Evolutionary conservation across 2,113 vertebrate species (phyloP), one percentile per base, ranked within the genome.

Genomic region (Scolopax mira): DNA sequence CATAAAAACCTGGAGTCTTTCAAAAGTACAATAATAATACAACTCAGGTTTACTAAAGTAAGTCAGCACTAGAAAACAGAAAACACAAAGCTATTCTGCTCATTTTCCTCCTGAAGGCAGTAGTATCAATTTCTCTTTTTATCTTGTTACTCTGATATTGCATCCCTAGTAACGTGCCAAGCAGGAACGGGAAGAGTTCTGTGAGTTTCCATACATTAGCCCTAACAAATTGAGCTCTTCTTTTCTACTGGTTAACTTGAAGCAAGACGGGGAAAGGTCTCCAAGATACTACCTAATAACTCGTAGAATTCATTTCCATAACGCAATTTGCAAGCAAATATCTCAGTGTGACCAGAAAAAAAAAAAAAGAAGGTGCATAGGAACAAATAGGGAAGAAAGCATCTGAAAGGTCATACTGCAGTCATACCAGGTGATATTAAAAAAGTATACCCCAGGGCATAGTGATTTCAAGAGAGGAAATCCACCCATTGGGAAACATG

Each of bases 381-480:
- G 61, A 94, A 73, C 46, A 73, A 57, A 33, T 10, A 85, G 10
- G 10, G 42, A 94, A 70, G 64, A 88, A 90, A 80, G 2, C 10
- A 80, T 49, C 22, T 30, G 61, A 58, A n/a, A n/a, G 73, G 31
- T 46, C 41, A 72, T 18, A 61, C 25, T 39, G 33, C 58, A 80
- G n/a, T 48, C 41, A 72, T 22, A 58, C 25, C 35, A 30, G 58
- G 23, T 1, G 0, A 79, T 62, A 79, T 48, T 58, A 52, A 90
- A 94, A 73, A 74, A 25, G 11, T 6, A 46, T 48, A 49, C 81
- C 81, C 3, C 0, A 82, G 71, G 89, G 87, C 81, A 91, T 0
- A 81, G 31, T 24, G 42, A 82, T 85, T 79, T 89, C 81, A 61
- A 73, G 64, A 48, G 55, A 95, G 74, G 91, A 93, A 91, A 94